phyloP scores from a whole-genome alignment of 2,888 invertebrate genomes.

The Antitype chi region DNA sequence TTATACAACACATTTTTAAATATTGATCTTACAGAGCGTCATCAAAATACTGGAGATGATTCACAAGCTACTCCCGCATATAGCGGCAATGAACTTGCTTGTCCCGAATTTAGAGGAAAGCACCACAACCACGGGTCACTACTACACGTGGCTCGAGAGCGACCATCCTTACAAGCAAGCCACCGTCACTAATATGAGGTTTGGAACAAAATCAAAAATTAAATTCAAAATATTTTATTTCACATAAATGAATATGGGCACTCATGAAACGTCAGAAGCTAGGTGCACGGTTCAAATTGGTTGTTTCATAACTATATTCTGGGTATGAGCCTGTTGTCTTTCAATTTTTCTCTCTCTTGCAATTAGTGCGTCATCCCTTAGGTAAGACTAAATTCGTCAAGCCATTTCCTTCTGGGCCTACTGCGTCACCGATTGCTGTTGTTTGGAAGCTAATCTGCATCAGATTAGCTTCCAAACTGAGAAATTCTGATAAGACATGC shows the following conservation, averaged over 20 bases:
- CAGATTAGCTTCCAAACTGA: too few species aligned
- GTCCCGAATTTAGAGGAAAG: constrained; percentile 78
- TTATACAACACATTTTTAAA: neutral
- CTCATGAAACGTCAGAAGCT: too few species aligned
- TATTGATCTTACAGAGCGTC: constrained; percentile 91
- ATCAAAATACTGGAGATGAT: constrained; percentile 96
- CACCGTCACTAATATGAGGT: constrained; percentile 95
- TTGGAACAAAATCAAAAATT: constrained; percentile 32
- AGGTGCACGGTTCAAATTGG: too few species aligned
- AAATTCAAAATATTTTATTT: too few species aligned
- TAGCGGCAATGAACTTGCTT: constrained; percentile 95
- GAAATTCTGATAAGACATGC: neutral
- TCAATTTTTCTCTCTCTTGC: too few species aligned
- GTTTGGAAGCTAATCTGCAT: too few species aligned
- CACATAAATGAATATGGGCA: too few species aligned
- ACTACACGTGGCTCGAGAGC: constrained; percentile 98
- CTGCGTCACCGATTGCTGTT: too few species aligned
- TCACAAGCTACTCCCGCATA: constrained; percentile 96
- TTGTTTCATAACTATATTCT: neutral
- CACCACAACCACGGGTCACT: constrained; percentile 94
- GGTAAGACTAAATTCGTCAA: too few species aligned
- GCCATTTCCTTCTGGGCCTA: neutral
- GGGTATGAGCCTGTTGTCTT: neutral
- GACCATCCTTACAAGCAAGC: constrained; percentile 99
- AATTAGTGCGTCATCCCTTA: neutral